Conservation (phyloP, 2,888 invertebrate genomes). For the Tryphoninae sp. region DNA sequence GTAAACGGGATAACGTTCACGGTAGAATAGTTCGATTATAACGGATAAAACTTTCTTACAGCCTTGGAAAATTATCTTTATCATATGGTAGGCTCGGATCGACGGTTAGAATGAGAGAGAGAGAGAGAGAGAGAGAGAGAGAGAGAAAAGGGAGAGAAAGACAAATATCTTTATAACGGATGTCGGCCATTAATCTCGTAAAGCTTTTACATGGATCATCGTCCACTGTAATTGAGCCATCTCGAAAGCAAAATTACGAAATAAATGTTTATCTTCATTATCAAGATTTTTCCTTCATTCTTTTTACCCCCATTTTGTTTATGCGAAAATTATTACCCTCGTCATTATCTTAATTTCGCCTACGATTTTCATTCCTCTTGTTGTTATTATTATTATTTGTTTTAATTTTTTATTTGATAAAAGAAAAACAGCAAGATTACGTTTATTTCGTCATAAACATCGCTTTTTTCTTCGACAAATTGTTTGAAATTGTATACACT, state of each 20-base stretch:
- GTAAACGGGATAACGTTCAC: constrained; percentile 46
- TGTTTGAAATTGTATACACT: background rate
- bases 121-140: constrained; percentile 2
- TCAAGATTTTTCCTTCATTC: background rate
- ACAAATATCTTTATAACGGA: constrained; percentile 29
- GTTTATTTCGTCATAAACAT: no score
- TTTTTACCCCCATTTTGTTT: background rate
- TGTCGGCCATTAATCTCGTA: constrained; percentile 9
- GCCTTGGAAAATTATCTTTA: constrained; percentile 47
- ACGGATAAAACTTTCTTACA: constrained; percentile 58
- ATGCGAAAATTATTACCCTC: no score
- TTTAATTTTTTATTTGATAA: no score
- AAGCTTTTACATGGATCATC: constrained; percentile 15
- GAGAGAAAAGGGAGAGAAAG: background rate
- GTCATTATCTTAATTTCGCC: no score
- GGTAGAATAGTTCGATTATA: constrained; percentile 47
- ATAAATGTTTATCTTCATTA: background rate
- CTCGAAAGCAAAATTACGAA: background rate
- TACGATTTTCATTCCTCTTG: no score
- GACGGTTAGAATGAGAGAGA: no score
- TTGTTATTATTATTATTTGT: no score
- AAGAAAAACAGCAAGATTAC: no score
- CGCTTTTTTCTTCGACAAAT: background rate
- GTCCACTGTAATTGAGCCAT: background rate
- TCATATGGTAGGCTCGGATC: background rate